These are phyloP conservation scores for Rhadinocentrus ornatus DNA, from an alignment of 2,797 vertebrate genomes.

Conservation along the genomic window DNA sequence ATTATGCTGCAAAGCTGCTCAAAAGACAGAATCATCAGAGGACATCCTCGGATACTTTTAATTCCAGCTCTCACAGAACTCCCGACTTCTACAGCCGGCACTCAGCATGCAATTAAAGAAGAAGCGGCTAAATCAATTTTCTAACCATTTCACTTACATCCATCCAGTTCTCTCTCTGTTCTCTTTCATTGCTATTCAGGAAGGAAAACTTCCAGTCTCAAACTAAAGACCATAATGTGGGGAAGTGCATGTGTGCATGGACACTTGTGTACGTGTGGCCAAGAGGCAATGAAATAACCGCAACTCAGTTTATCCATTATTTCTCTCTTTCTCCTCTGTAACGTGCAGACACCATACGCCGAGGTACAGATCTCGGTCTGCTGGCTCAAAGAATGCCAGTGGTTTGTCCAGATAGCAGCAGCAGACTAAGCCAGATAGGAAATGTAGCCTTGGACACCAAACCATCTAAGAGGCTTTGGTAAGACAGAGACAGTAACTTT, in stretches of 20 bases:
- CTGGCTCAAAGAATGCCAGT: constrained; percentile 58
- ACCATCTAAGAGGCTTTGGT: constrained; percentile 50
- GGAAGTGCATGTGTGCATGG: constrained; percentile 15
- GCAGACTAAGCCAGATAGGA: constrained; percentile 70
- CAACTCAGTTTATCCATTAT: constrained; percentile 69
- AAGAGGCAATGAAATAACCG: constrained; percentile 75
- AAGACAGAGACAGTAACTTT: constrained; percentile 14
- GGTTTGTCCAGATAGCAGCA: constrained; percentile 74
- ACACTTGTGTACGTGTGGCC: constrained; percentile 29
- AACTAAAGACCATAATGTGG: constrained; percentile 24
- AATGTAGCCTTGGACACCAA: constrained; percentile 66
- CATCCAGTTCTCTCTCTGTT: constrained; percentile 8
- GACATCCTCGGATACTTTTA: constrained; percentile 67
- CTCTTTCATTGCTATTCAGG: constrained; percentile 37
- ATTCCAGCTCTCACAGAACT: constrained; percentile 57
- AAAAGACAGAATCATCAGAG: constrained; percentile 69
- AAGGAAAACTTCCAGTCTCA: constrained; percentile 36
- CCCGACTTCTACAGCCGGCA: constrained; percentile 36
- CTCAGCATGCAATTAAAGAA: constrained; percentile 68
- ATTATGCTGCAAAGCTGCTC: constrained; percentile 77
- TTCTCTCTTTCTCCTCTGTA: constrained; percentile 62
- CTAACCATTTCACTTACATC: constrained; percentile 35
- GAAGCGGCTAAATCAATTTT: constrained; percentile 55
- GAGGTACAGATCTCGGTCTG: constrained; percentile 68
- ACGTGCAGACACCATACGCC: constrained; percentile 55